phyloP scores from a whole-genome alignment of 2,113 vertebrate species.

The Stigmatopora argus region DNA sequence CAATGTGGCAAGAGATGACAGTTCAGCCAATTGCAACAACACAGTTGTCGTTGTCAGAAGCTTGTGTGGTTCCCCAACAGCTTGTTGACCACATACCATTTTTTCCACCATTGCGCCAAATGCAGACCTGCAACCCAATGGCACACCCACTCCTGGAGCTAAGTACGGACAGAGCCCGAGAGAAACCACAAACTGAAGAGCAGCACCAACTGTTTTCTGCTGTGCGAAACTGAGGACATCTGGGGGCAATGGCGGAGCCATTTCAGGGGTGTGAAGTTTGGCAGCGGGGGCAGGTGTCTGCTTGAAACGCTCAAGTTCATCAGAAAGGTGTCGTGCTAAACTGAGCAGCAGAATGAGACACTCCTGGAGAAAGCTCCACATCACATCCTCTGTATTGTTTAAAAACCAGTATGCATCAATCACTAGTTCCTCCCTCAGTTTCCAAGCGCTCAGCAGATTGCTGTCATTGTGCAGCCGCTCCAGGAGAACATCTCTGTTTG shows the following conservation, averaged over 20 bases:
- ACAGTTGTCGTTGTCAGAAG: conserved; percentile 61
- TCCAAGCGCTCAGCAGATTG: conserved; percentile 51
- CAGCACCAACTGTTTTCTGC: conserved; percentile 71
- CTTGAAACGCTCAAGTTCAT: conserved; percentile 61
- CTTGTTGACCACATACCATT: conserved; percentile 21
- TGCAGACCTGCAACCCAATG: conserved; percentile 68
- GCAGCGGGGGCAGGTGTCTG: conserved; percentile 36
- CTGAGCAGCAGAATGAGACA: conserved; percentile 74
- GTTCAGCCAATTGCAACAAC: conserved; percentile 67
- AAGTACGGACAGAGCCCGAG: conserved; percentile 82
- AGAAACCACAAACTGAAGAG: conserved; percentile 79
- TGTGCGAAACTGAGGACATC: conserved; percentile 82
- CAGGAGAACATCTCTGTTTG: conserved; percentile 67
- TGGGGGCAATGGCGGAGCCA: conserved; percentile 76
- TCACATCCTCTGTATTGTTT: conserved; percentile 49
- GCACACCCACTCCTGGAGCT: conserved; percentile 76
- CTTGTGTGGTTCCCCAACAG: conserved; percentile 32
- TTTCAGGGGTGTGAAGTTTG: conserved; percentile 58
- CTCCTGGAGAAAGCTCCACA: conserved; percentile 78
- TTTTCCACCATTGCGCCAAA: conserved; percentile 72
- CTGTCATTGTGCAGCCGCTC: conserved; percentile 62
- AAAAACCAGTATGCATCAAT: conserved; percentile 49
- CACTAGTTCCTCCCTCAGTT: conserved; percentile 52
- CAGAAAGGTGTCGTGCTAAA: conserved; percentile 67
- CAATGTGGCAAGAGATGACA: conserved; percentile 70